Conservation (phyloP, 2,113 vertebrate genomes). For the Platichthys flesus region DNA sequence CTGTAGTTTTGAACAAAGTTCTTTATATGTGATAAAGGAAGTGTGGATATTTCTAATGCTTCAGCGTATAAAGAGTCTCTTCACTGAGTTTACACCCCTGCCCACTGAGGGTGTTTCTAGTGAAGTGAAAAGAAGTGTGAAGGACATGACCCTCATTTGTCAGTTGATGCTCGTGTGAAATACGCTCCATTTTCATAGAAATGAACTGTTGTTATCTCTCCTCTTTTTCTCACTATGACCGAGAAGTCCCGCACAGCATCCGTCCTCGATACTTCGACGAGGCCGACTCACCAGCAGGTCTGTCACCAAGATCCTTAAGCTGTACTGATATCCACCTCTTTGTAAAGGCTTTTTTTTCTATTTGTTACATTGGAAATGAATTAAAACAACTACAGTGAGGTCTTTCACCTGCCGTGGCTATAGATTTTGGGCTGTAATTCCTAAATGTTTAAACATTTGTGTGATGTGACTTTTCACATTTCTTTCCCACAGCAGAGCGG, state of each 20-base stretch:
- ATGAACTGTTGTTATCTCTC: neutral
- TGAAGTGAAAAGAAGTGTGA: too few species aligned
- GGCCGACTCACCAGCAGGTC: conserved; percentile 63
- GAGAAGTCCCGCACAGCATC: conserved; percentile 20
- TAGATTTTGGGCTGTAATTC: neutral
- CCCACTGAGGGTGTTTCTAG: too few species aligned
- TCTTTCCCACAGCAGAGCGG: conserved; percentile 52
- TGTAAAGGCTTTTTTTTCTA: neutral
- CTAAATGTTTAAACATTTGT: neutral
- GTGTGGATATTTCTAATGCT: neutral
- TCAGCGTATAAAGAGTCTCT: neutral
- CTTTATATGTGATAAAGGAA: neutral
- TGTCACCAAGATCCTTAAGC: neutral
- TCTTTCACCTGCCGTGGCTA: neutral
- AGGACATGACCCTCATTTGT: too few species aligned
- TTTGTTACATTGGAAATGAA: neutral
- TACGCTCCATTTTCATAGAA: too few species aligned
- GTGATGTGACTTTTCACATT: accelerated
- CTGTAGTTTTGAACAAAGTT: too few species aligned
- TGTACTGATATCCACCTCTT: neutral
- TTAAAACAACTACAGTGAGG: neutral
- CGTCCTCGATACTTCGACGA: conserved; percentile 11
- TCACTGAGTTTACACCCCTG: neutral
- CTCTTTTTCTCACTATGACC: neutral
- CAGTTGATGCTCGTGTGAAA: neutral